Evolutionary conservation across 2,888 invertebrate genomes (phyloP), one percentile per base, ranked within the genome.

Genomic region (Acleris sparsana): DNA sequence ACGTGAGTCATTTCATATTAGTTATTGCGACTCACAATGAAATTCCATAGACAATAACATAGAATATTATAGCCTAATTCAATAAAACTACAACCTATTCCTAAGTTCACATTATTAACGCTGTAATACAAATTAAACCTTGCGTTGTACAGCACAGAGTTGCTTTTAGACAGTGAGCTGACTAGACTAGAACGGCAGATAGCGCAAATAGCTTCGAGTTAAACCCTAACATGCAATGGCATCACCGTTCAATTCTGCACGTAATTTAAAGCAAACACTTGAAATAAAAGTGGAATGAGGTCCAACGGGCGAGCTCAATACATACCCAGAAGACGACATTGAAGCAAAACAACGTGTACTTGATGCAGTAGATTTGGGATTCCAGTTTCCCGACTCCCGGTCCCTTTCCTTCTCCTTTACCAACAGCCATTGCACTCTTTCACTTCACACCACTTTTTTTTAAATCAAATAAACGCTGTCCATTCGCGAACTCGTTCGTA

Each of bases 251-350:
- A 69, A 69, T 71, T 68, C 65, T 64, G 68, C 70, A 70, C 70
- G 74, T 73, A 72, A 74, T 73, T 73, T 65, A 70, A 77, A 74
- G 73, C 70, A 75, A 78, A 73, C 71, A 73, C 51, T 67, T 62
- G 62, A 64, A 59, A 59, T 63, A 51, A 61, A 56, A 61, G 29
- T 18, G 51, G 17, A 25, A 66, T 52, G 53, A 39, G 53, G 20
- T 62, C 52, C 46, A 53, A 33, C 39, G 17, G 56, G 44, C 17
- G 61, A 18, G 25, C 52, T 39, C 46, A 39, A 56, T 69, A 94
- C 96, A 94, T 84, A 96, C 97, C 96, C 96, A 96, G 77, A 96
- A 88, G 60, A 97, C 93, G 60, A 96, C 94, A 83, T 97, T 97
- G 86, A 96, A 95, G 80, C 96, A 97, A 78, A 97, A 95, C 71